Base-by-base conservation (phyloP, 2,797 vertebrate species). In the Synanceia verrucosa region DNA sequence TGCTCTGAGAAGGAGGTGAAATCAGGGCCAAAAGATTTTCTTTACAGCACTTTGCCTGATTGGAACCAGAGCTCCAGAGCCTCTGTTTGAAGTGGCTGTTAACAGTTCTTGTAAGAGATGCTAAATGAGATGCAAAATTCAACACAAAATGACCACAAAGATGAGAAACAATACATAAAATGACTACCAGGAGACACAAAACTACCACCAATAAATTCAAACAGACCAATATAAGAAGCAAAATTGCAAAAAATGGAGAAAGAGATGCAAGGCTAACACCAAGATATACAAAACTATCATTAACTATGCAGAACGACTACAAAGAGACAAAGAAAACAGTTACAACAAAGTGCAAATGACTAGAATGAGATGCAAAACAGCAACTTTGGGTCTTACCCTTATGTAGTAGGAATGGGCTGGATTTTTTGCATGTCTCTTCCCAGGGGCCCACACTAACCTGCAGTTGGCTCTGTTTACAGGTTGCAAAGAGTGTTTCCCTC, bases 401-500 rank as follows among this genome's bases (percentile, higher is more conserved):
- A 2, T 61, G 21, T 12, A 1, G 4, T 11, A 31, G 29, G 1
- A 10, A 2, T 18, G 2, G 8, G 4, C 5, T 5, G 2, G 4
- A 8, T 23, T 1, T 48, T 23, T 52, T 58, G 21, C 4, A 6
- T 34, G 14, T 44, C 31, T 9, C 2, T 26, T 19, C 41, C 9
- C 14, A 16, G 11, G 14, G 36, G 47, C 7, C 31, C 13, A 2
- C 56, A 48, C 24, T 60, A 67, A 67, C 62, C 34, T 48, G 31
- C 46, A 29, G 18, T 52, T 52, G 52, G 13, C 26, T 83, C 61
- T 70, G 34, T 50, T 61, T 18, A 21, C 91, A 99, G 98, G 97
- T 99, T 76, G 96, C 97, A 31, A 99, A 98, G 92, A 97, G 96
- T 0, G 97, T 99, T 77, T 99, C 98, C 0, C 89, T 97, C 70